Base-by-base conservation (phyloP, 1,140 invertebrate species). In the Zaprionus taronus region DNA sequence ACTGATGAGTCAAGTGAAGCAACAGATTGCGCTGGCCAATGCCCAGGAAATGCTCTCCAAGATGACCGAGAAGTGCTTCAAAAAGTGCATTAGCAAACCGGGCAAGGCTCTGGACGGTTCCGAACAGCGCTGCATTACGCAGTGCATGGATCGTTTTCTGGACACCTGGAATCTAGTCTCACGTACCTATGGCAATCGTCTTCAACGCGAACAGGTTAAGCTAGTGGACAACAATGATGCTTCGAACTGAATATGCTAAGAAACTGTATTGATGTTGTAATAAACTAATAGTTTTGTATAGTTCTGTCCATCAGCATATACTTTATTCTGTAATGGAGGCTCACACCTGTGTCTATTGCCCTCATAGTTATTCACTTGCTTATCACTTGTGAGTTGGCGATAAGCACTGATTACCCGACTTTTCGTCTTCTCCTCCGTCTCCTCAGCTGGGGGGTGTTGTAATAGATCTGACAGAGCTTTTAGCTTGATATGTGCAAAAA, bases 121-220 rank as follows among this genome's bases (percentile, higher is more conserved):
- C 4, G 98, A 99, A 95, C 97, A 98, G 94, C 99, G 98, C 95
- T 99, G 98, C 93, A 95, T 99, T 77, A 97, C 97, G 1, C 98
- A 99, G 97, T 99, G 98, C 93, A 98, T 99, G 97, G 98, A 99
- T 93, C 95, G 98, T 80, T 99, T 98, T 93, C 98, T 99, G 96
- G 98, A 99, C 92, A 95, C 97, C 14, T 98, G 97, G 95, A 97
- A 98, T 93, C 93, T 98, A 51, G 97, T 99, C 28, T 97, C 97
- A n/a, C 95, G 95, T 92, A 95, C 97, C 7, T 99, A 98, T 92
- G 96, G 95, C 85, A 95, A 94, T 93, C 95, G 97, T 83, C 94
- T 98, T 77, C 96, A 97, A 92, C 94, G 95, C 75, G 97, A 97
- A 93, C 75, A 89, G 44, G 56, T 58, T 26, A 72, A 80, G 36